These are phyloP conservation scores for Halichoeres trimaculatus DNA, from an alignment of 2,113 vertebrate genomes.

Conservation along the genomic window DNA sequence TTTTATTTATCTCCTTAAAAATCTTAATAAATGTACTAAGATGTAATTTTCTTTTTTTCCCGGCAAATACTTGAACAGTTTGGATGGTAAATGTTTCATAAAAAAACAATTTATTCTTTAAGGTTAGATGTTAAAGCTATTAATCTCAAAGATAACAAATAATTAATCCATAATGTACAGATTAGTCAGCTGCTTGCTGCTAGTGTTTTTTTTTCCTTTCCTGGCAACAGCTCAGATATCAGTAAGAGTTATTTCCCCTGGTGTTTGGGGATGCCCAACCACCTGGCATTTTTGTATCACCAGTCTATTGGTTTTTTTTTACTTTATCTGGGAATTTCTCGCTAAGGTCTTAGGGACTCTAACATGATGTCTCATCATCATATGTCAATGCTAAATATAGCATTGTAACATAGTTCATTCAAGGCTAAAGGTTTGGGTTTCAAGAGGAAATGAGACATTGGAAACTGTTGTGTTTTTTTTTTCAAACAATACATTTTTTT, in stretches of 20 bases:
- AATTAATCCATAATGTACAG: neutral
- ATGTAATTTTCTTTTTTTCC: too few relatives aligned
- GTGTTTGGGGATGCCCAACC: neutral
- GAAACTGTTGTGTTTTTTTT: neutral
- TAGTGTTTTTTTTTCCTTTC: neutral
- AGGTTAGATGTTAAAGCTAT: too few relatives aligned
- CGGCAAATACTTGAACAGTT: too few relatives aligned
- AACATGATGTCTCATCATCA: neutral
- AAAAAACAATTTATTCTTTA: too few relatives aligned
- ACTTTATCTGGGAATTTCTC: slow-evolving; percentile 25
- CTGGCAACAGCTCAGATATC: neutral
- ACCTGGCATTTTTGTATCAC: too few relatives aligned
- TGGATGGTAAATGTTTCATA: too few relatives aligned
- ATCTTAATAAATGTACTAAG: too few relatives aligned
- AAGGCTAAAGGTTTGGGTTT: neutral
- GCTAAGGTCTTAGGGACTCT: neutral
- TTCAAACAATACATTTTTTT: neutral
- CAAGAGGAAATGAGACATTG: slow-evolving; percentile 15
- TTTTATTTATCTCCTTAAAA: too few relatives aligned
- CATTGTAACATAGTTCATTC: neutral
- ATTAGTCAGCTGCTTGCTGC: neutral
- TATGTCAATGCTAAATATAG: neutral
- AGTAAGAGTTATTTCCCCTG: neutral
- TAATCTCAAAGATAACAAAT: neutral
- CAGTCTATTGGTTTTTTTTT: neutral